Percentiles rank a stretch among this genome's conserved stretches.
Conservation (phyloP, 2,113 vertebrate species). For the Neodontobutis hainanensis region DNA sequence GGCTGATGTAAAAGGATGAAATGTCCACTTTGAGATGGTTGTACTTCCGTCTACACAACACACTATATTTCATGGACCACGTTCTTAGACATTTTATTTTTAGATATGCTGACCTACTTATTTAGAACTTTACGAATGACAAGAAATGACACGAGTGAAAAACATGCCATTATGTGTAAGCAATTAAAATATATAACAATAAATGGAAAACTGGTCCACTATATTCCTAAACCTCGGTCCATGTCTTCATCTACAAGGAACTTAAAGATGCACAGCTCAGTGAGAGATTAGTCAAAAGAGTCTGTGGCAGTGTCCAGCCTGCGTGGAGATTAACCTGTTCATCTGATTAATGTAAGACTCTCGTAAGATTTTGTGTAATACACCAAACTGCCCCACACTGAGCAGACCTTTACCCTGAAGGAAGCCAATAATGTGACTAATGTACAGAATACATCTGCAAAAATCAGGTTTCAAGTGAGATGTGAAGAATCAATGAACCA, state of each 20-base stretch:
- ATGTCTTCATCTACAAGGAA: too few species aligned
- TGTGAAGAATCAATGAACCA: too few species aligned
- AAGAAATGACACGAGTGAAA: too few species aligned
- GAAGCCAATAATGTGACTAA: slow-evolving; percentile 26
- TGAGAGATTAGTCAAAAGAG: slow-evolving; percentile 35
- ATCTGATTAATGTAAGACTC: slow-evolving; percentile 63
- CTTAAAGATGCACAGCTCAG: background rate
- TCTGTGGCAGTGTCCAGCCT: slow-evolving; percentile 56
- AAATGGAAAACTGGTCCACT: background rate
- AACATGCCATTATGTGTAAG: too few species aligned
- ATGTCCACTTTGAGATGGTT: background rate
- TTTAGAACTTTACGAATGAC: too few species aligned
- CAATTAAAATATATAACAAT: background rate
- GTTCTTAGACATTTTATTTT: background rate
- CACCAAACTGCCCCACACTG: slow-evolving; percentile 47
- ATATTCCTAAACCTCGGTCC: too few species aligned
- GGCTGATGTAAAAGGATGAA: background rate
- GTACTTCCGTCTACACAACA: background rate
- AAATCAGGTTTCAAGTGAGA: too few species aligned
- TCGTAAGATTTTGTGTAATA: slow-evolving; percentile 32
- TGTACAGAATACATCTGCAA: too few species aligned
- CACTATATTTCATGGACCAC: background rate
- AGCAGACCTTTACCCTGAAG: slow-evolving; percentile 64
- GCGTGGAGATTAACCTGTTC: slow-evolving; percentile 57
- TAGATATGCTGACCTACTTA: too few species aligned